Evolutionary conservation across 1,140 invertebrate genomes (phyloP), one percentile per base, ranked within the genome.

Genomic region (Pogonomyrmex californicus): DNA sequence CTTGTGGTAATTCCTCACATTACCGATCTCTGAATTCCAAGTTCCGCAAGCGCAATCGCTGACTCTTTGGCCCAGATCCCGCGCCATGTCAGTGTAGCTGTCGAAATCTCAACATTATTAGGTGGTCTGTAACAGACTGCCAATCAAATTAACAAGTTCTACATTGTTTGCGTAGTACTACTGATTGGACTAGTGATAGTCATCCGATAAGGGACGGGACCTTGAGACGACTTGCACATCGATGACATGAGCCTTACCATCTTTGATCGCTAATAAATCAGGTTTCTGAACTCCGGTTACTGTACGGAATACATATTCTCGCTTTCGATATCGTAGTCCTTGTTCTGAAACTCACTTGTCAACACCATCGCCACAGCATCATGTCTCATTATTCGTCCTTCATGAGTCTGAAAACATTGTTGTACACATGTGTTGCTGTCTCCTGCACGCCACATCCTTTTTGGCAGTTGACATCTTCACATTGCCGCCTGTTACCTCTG

Each of bases 361-460:
- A 93, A 4, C 0, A 41, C 83, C 1, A 56, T 23, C 0, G 30
- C 58, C 0, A 93, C 73, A 0, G 85, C 85, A 65, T 94, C 58
- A 63, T 95, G 94, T 4, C 94, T 86, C 12, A 89, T 30, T 6
- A 94, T 91, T 0, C 94, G 83, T 0, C 93, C 93, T 6, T 93
- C 93, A 86, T 95, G 94, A 0, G 93, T 94, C 33, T 93, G 51
- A 30, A 87, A 85, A 83, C 94, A 95, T 9, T 86, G 79, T 75
- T 95, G 94, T 1, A 95, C 2, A 92, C 89, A 71, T 95, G 94
- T 30, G 91, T 89, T 6, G 91, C 88, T 0, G 94, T 94, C 66
- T 95, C 94, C 51, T 38, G 79, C 4, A 36, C 33, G 0, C 6
- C 2, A 86, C 94, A 94, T 1, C 92, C 92, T 0, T 92, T 92